phyloP scores from a whole-genome alignment of 1,140 invertebrate genomes.

The Heliothis subflexa region DNA sequence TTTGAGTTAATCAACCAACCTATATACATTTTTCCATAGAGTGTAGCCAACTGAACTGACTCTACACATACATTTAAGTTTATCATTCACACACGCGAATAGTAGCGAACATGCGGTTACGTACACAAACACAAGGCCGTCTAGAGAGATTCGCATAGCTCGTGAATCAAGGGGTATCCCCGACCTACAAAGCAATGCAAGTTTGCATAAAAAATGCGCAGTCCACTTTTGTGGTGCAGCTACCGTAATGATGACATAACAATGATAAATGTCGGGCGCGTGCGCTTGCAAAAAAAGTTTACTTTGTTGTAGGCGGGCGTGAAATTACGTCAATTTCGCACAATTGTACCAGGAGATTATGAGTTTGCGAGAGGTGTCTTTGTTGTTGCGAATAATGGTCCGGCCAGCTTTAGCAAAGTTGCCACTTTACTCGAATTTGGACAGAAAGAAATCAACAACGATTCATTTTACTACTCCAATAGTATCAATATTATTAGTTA shows the following conservation, averaged over 20 bases:
- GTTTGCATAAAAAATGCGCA: slow-evolving; percentile 63
- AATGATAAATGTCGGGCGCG: slow-evolving; percentile 72
- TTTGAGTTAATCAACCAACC: slow-evolving; percentile 20
- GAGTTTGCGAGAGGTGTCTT: slow-evolving; percentile 27
- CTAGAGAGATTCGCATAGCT: slow-evolving; percentile 65
- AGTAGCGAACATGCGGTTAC: slow-evolving; percentile 36
- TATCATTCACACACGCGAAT: slow-evolving; percentile 15
- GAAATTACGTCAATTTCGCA: slow-evolving; percentile 83
- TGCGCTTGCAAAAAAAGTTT: slow-evolving; percentile 68
- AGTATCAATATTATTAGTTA: too few relatives aligned
- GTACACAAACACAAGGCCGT: slow-evolving; percentile 56
- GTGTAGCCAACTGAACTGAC: not conserved
- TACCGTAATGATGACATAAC: slow-evolving; percentile 76
- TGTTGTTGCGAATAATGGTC: slow-evolving; percentile 29
- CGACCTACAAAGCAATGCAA: slow-evolving; percentile 77
- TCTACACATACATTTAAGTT: not conserved
- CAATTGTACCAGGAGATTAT: slow-evolving; percentile 77
- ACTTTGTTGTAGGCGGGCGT: slow-evolving; percentile 62
- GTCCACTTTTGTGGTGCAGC: slow-evolving; percentile 71
- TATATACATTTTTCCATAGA: not conserved
- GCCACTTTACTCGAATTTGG: not conserved
- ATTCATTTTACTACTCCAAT: too few relatives aligned
- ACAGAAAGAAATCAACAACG: not conserved
- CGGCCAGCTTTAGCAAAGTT: slow-evolving; percentile 3
- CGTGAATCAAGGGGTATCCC: slow-evolving; percentile 75